Base-by-base conservation (phyloP, 2,888 invertebrate species). In the Ischnus inquisitorius region DNA sequence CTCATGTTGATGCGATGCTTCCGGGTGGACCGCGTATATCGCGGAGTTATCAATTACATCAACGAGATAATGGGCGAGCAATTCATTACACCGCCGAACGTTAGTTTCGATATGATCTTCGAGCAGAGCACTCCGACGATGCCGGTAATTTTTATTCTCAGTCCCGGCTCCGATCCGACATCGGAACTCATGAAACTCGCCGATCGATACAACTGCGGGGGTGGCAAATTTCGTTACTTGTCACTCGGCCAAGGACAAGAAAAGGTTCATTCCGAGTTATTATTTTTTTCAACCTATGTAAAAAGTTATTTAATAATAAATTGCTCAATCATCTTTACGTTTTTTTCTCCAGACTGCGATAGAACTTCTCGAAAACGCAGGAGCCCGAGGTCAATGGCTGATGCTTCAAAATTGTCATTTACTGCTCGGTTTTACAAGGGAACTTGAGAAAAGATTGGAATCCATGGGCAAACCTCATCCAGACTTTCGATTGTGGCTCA, bases 211-310 rank as follows among this genome's bases (percentile, higher is more conserved):
- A 96, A 96, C 60, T 96, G 95, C 84, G 95, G 95, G 16, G 93
- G 94, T 62, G 96, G 96, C 60, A 97, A 97, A 92, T 98, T 99
- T 92, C 96, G 97, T 90, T 97, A 97, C 91, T 95, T 99, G 22
- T 98, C 98, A 0, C 95, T 99, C 2, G 99, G 99, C 1, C 98
- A 99, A 93, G 98, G 98, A 0, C 99, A 99, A 92, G 98, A 99
- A 93, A 95, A 95, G 90, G 97, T 71, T 77, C 57, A 1, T 51
- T 46, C 1, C 3, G n/a, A 48, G 28, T 60, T 57, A 25, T 43
- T 65, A n/a, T 46, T 65, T 28, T 74, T 25, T 79, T 69, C 43
- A 22, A n/a, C n/a, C 25, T 60, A 41, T 65, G 8, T 3, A 8
- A 19, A 28, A 46, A n/a, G 22, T 3, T n/a, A 43, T 60, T 25